Percentiles rank a stretch among this genome's conserved stretches.
Evolutionary conservation across 2,797 vertebrate genomes (phyloP).

Genomic region (Glossophaga mutica): DNA sequence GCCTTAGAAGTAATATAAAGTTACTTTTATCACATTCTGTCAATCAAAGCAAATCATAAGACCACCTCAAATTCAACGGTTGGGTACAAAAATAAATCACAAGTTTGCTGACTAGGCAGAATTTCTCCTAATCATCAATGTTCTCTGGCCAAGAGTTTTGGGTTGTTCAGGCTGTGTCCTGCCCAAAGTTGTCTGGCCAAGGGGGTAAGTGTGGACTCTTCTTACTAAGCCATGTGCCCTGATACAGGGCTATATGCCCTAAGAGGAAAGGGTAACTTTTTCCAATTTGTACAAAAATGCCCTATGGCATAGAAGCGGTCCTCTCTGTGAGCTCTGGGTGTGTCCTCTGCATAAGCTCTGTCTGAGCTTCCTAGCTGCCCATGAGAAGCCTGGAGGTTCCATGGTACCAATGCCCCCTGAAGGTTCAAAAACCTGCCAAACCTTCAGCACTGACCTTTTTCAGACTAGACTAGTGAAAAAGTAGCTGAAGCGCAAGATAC

Average conservation of each 20-base stretch:
- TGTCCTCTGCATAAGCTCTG: neutral
- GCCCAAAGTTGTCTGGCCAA: neutral
- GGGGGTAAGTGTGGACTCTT: neutral
- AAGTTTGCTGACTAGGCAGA: neutral
- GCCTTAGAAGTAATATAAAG: neutral
- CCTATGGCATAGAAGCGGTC: neutral
- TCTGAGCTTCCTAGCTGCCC: neutral
- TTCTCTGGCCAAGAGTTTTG: neutral
- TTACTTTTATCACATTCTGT: neutral
- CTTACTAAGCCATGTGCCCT: neutral
- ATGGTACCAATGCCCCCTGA: neutral
- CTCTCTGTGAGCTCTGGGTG: neutral
- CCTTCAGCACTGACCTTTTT: neutral
- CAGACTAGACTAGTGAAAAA: neutral
- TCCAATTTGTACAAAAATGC: neutral
- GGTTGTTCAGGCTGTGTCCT: neutral
- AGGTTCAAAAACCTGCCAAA: neutral
- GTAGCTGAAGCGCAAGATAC: neutral
- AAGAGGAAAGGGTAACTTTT: neutral
- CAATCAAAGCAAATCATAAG: constrained; percentile 20
- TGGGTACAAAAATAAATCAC: neutral
- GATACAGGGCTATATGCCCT: neutral
- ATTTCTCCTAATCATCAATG: neutral
- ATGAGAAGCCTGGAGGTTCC: neutral
- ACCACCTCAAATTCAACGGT: neutral